Conservation (phyloP, 1,140 invertebrate species). For the Hirudo medicinalis region DNA sequence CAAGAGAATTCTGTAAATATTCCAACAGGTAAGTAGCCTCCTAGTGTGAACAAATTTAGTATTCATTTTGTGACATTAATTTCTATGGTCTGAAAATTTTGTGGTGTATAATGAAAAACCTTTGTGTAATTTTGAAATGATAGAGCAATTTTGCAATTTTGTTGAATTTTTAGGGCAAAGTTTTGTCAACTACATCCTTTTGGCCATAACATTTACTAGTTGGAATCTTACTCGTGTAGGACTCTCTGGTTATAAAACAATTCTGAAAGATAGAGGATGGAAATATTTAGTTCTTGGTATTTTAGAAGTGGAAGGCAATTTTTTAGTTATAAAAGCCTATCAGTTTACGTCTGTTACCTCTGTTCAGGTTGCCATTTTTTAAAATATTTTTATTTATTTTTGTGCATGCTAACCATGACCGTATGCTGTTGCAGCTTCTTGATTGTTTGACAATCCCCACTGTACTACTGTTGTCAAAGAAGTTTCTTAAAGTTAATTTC, state of each 20-base stretch:
- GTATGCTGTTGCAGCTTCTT: constrained; percentile 54
- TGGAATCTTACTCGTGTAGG: constrained; percentile 55
- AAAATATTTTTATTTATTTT: constrained; percentile 15
- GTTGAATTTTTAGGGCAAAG: constrained; percentile 51
- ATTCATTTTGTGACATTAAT: not conserved
- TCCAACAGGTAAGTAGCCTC: constrained; percentile 50
- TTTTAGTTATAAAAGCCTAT: constrained; percentile 58
- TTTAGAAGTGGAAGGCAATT: constrained; percentile 70
- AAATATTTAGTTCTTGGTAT: constrained; percentile 58
- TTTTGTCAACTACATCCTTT: constrained; percentile 61
- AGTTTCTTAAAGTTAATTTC: constrained; percentile 55
- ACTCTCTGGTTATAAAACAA: constrained; percentile 49
- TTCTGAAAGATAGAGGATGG: constrained; percentile 58
- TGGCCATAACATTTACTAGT: constrained; percentile 62
- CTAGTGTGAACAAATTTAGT: not conserved
- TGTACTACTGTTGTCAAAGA: constrained; percentile 59
- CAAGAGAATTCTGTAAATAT: constrained; percentile 55
- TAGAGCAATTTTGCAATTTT: constrained; percentile 23
- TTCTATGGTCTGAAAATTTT: not conserved
- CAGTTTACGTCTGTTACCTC: constrained; percentile 47
- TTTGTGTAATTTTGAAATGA: too few relatives aligned
- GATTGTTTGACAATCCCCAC: constrained; percentile 74
- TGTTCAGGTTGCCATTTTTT: constrained; percentile 39
- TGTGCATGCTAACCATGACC: not conserved
- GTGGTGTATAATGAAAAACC: too few relatives aligned